Conservation (phyloP, 1,140 invertebrate species). For the Cyclina sinensis region DNA sequence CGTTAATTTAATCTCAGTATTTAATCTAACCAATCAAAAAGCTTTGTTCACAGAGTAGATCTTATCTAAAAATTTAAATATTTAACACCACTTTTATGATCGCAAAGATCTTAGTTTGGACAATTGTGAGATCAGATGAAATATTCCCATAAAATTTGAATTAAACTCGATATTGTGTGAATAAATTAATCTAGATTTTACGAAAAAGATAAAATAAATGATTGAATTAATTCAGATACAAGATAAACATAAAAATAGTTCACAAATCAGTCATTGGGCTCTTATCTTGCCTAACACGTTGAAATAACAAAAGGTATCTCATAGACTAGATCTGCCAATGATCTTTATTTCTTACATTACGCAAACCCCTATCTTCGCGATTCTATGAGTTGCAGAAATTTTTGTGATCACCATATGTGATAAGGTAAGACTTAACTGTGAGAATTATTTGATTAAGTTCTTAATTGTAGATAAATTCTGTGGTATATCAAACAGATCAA, state of each 20-base stretch:
- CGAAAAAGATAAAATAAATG: constrained; percentile 58
- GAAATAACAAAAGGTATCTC: constrained; percentile 29
- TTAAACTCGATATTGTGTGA: constrained; percentile 67
- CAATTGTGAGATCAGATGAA: constrained; percentile 39
- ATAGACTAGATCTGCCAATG: not conserved
- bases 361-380: not conserved
- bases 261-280: constrained; percentile 37
- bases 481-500: constrained; percentile 1
- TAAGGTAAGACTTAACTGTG: constrained; percentile 15
- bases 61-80: constrained; percentile 47
- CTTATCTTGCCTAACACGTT: constrained; percentile 14
- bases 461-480: constrained; percentile 1
- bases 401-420: not conserved
- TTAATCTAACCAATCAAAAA: constrained; percentile 21
- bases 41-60: constrained; percentile 23
- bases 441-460: constrained; percentile 1
- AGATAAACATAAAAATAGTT: constrained; percentile 51
- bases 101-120: constrained; percentile 10
- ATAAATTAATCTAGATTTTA: constrained; percentile 66
- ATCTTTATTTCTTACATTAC: constrained; percentile 22
- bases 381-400: constrained; percentile 17
- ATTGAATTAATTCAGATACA: constrained; percentile 41
- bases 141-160: constrained; percentile 41
- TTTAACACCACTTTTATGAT: constrained; percentile 47
- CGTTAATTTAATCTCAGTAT: not conserved